Percentiles rank a stretch among this genome's conserved stretches.
Evolutionary conservation across 2,888 invertebrate genomes (phyloP).

Genomic region (Matsumyia berberina): DNA sequence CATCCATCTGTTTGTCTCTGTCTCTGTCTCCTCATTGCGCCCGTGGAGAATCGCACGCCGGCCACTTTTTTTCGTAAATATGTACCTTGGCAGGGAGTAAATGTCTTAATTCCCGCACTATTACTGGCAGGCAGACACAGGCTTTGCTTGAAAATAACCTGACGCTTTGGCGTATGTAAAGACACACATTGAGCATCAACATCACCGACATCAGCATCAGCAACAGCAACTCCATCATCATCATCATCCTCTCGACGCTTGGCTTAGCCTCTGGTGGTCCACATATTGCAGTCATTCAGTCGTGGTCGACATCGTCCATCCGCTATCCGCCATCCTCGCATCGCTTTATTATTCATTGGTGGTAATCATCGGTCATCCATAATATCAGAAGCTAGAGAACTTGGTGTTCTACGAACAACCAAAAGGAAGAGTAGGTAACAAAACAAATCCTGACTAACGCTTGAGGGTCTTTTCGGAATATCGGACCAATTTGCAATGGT

Average conservation of each 20-base stretch:
- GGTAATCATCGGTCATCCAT: constrained; percentile 76
- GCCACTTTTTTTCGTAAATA: constrained; percentile 65
- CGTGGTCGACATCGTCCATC: constrained; percentile 27
- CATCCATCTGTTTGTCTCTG: constrained; percentile 11
- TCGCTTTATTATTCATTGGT: constrained; percentile 75
- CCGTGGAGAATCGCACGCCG: constrained; percentile 67
- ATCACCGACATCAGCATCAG: constrained; percentile 46
- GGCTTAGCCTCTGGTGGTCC: constrained; percentile 76
- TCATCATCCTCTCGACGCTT: constrained; percentile 75
- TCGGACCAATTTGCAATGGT: constrained; percentile 74
- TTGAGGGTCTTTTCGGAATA: constrained; percentile 64
- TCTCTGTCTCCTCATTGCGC: constrained; percentile 41
- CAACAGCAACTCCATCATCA: constrained; percentile 73
- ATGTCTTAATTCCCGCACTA: constrained; percentile 75
- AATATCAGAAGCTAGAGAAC: constrained; percentile 76
- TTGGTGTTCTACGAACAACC: constrained; percentile 62
- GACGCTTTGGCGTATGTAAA: constrained; percentile 72
- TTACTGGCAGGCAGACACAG: constrained; percentile 65
- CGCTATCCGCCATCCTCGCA: constrained; percentile 43
- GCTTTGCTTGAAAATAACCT: constrained; percentile 59
- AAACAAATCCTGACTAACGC: constrained; percentile 74
- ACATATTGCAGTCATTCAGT: constrained; percentile 50
- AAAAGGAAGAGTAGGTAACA: constrained; percentile 55
- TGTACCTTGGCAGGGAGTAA: constrained; percentile 73
- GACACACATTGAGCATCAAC: constrained; percentile 70